Percentiles rank a stretch among this genome's conserved stretches.
Conservation (phyloP, 2,888 invertebrate genomes). For the Chironomus riparius region DNA sequence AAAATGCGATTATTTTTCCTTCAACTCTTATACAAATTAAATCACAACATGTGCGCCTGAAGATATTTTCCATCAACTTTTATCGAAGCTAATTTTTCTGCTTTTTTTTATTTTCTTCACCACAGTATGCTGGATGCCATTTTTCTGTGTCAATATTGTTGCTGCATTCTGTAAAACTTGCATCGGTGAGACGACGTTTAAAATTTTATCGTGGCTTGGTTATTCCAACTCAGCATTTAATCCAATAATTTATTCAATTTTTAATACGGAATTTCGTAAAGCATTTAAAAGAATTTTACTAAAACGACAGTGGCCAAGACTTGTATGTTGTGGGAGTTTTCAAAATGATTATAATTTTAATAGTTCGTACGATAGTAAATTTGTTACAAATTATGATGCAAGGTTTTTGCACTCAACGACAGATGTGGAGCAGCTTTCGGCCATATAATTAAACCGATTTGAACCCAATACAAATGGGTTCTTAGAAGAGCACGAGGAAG, state of each 20-base stretch:
- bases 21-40: neutral
- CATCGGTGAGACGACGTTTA: conserved; percentile 68
- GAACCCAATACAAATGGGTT: conserved; percentile 25
- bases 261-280: conserved; percentile 95
- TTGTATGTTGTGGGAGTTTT: conserved; percentile 55
- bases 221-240: conserved; percentile 97
- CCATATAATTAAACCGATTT: conserved; percentile 35
- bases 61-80: neutral
- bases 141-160: conserved; percentile 96
- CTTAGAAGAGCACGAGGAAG: conserved; percentile 17
- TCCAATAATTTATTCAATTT: conserved; percentile 96
- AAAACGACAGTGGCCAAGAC: conserved; percentile 61
- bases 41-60: neutral
- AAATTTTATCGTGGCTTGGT: conserved; percentile 93
- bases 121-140: conserved; percentile 91
- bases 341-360: conserved; percentile 38
- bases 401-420: conserved; percentile 52
- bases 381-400: conserved; percentile 59
- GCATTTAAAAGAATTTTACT: conserved; percentile 91
- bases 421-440: conserved; percentile 43
- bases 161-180: conserved; percentile 96
- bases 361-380: conserved; percentile 57
- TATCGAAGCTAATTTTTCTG: neutral
- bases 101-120: neutral
- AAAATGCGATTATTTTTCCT: too few species aligned